Base-by-base conservation (phyloP, 23 tunicate genomes). In the Styela plicata region DNA sequence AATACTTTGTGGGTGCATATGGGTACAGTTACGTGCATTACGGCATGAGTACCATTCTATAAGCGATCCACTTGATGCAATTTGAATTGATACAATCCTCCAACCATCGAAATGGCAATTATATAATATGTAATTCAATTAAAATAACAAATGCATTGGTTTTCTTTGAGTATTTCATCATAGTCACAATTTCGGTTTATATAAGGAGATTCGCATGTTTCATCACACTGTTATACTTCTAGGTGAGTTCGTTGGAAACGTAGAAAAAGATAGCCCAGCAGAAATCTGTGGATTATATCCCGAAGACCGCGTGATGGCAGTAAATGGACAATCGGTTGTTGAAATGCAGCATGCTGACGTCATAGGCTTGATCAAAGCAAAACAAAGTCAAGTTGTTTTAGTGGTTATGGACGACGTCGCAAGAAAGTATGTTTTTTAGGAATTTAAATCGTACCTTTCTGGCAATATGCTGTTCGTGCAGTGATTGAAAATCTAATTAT, bases 211-310 rank as follows among this genome's bases (percentile, higher is more conserved):
- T n/a, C n/a, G n/a, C n/a, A n/a, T n/a, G 21, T 61, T 68, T 23
- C 20, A 29, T 0, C 21, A 18, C 1, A 30, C 22, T 31, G 22
- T 21, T 29, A 18, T 31, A 17, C 30, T 74, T 74, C 24, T 62
- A 88, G 93, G 88, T 16, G 98, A 93, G 44, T 93, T 63, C 61
- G 52, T 85, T 31, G 98, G 93, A 31, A 80, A 78, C 23, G 73
- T 93, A 0, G 93, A 80, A 3, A 31, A 64, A 29, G 86, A 82
- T 22, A 44, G 76, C 2, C 52, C 92, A 3, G 89, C 86, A 0
- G 85, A 69, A 2, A 31, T 70, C 27, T 88, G 92, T 52, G 91
- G 89, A 0, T 52, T 93, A 33, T 33, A 33, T 65, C 87, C 88
- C 23, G 74, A 93, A 35, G 98, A 93, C 35, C 81, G 83, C 26